These are phyloP conservation scores for Plagodis dolabraria DNA, from an alignment of 2,888 invertebrate genomes.

Conservation along the genomic window DNA sequence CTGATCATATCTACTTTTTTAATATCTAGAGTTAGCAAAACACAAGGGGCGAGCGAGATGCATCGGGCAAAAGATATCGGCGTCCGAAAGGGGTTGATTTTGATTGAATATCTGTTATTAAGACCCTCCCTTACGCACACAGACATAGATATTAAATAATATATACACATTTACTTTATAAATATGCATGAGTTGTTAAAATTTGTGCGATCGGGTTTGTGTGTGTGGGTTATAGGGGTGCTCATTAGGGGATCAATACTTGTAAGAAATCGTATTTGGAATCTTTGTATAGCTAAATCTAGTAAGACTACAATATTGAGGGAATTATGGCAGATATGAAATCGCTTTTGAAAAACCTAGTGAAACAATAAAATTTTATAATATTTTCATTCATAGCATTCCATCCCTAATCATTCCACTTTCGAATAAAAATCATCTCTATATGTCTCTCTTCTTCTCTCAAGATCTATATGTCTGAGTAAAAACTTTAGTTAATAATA, in stretches of 20 bases:
- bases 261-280: conserved; percentile 36
- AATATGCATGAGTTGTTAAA: conserved; percentile 82
- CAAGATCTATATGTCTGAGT: too few species aligned
- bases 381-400: too few species aligned
- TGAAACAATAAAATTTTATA: too few species aligned
- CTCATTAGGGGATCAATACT: conserved; percentile 34
- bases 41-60: conserved; percentile 58
- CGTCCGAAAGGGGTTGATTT: conserved; percentile 79
- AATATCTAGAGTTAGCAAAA: conserved; percentile 39
- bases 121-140: conserved; percentile 74
- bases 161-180: conserved; percentile 80
- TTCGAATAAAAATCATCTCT: too few species aligned
- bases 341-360: too few species aligned
- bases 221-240: conserved; percentile 41
- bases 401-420: too few species aligned
- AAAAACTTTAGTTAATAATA: too few species aligned
- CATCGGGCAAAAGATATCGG: conserved; percentile 80
- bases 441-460: too few species aligned
- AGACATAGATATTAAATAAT: conserved; percentile 77
- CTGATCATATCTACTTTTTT: conserved; percentile 29
- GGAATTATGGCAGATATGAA: too few species aligned
- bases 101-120: conserved; percentile 85
- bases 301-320: background rate
- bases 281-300: conserved; percentile 15
- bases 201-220: conserved; percentile 57